Evolutionary conservation across 2,888 invertebrate species (phyloP).

Genomic region (Lacanobia wlatinum): DNA sequence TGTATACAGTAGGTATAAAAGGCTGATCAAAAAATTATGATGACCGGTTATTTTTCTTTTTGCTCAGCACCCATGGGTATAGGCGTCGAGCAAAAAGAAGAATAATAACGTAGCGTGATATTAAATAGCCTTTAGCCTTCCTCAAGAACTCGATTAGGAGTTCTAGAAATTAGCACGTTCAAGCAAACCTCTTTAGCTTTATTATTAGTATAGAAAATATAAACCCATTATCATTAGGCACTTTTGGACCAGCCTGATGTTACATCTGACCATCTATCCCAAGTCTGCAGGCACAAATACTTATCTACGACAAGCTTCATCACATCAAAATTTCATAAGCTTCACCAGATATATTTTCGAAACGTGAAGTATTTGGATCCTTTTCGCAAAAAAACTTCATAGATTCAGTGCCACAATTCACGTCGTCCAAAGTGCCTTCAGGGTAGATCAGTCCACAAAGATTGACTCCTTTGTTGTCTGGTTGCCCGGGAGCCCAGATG

Average conservation of each 20-base stretch:
- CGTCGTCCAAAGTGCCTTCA: conserved; percentile 3
- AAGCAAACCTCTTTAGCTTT: no score
- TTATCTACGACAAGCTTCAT: neutral
- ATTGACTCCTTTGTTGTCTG: neutral
- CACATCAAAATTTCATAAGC: neutral
- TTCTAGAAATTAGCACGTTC: no score
- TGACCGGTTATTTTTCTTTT: no score
- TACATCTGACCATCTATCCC: neutral
- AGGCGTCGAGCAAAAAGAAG: no score
- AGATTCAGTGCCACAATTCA: neutral
- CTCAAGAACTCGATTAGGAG: no score
- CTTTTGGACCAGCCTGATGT: neutral
- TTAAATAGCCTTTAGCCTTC: no score
- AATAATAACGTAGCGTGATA: no score
- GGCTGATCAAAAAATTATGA: no score
- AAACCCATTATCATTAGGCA: no score
- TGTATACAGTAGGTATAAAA: no score
- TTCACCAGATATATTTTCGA: conserved; percentile 1
- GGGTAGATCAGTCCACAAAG: neutral
- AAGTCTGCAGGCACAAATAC: neutral
- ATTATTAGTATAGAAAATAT: no score
- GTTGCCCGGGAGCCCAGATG: neutral
- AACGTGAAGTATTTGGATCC: conserved; percentile 3
- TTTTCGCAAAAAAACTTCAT: conserved; percentile 9
- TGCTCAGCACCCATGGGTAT: no score